A percentile compares a stretch with the other conserved stretches of the same genome.
phyloP scores from a whole-genome alignment of 2,888 invertebrate genomes.

The Synanthedon formicaeformis region DNA sequence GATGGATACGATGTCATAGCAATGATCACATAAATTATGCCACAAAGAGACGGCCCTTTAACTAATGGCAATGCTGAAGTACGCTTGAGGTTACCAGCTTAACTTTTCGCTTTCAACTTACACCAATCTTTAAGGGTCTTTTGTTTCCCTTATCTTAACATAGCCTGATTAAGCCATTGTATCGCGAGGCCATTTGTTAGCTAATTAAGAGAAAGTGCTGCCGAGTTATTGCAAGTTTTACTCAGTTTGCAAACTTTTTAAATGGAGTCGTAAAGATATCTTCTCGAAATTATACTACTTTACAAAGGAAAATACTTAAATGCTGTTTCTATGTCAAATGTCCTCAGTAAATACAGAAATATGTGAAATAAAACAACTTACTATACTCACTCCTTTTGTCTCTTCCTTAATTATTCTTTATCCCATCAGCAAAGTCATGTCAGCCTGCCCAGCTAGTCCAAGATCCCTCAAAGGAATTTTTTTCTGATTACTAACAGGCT shows the following conservation, averaged over 20 bases:
- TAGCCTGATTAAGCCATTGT: constrained; percentile 56
- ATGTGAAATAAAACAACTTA: too few relatives aligned
- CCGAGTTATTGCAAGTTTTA: constrained; percentile 7
- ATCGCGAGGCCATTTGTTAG: constrained; percentile 49
- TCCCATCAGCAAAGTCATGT: too few relatives aligned
- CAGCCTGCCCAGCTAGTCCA: too few relatives aligned
- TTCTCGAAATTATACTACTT: background rate
- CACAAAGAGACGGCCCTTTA: background rate
- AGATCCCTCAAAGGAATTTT: too few relatives aligned
- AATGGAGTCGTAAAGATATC: background rate
- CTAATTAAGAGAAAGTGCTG: constrained; percentile 30
- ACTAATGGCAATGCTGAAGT: background rate
- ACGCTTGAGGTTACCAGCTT: background rate
- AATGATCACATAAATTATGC: background rate
- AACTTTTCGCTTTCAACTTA: constrained; percentile 9
- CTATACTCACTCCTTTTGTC: too few relatives aligned
- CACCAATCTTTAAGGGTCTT: constrained; percentile 23
- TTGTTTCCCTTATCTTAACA: constrained; percentile 56
- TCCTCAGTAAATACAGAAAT: too few relatives aligned
- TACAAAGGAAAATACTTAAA: too few relatives aligned
- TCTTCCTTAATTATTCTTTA: too few relatives aligned
- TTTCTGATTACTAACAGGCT: too few relatives aligned
- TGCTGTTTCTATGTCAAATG: too few relatives aligned
- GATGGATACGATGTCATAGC: too few relatives aligned
- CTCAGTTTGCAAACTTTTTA: constrained; percentile 8